A percentile compares a stretch with the other conserved stretches of the same genome.
Evolutionary conservation across 1,140 invertebrate species (phyloP).

Genomic region (Panagrolaimus sp.): DNA sequence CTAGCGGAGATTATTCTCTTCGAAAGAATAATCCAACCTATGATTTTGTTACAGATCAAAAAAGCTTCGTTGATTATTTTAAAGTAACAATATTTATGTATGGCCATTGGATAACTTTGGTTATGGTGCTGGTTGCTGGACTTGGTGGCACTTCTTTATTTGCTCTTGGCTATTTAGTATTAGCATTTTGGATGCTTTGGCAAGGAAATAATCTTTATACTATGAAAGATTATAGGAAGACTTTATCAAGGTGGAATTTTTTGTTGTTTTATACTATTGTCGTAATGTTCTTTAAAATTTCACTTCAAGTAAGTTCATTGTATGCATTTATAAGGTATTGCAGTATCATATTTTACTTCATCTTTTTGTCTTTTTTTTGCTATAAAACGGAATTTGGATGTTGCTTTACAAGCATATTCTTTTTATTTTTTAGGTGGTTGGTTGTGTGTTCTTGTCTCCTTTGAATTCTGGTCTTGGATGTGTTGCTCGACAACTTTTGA

Average conservation of each 20-base stretch:
- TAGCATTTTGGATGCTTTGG: constrained; percentile 57
- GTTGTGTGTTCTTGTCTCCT: constrained; percentile 43
- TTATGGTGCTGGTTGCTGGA: constrained; percentile 50
- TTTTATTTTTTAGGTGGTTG: constrained; percentile 46
- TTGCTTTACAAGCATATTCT: too few relatives aligned
- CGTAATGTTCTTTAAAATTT: constrained; percentile 48
- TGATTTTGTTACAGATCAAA: constrained; percentile 52
- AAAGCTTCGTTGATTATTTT: constrained; percentile 54
- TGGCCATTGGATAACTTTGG: constrained; percentile 56
- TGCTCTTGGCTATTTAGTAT: constrained; percentile 52
- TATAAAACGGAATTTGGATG: too few relatives aligned
- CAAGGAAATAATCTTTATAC: constrained; percentile 56
- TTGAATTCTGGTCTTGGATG: constrained; percentile 16
- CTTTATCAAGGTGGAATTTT: constrained; percentile 45
- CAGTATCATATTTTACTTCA: too few relatives aligned
- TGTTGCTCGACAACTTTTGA: constrained; percentile 48
- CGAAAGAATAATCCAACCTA: constrained; percentile 48
- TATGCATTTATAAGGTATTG: too few relatives aligned
- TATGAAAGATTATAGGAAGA: constrained; percentile 41
- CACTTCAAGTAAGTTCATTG: constrained; percentile 46
- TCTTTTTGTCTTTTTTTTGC: too few relatives aligned
- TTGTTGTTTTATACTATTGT: constrained; percentile 47
- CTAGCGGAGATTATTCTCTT: constrained; percentile 29
- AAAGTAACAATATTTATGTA: constrained; percentile 52
- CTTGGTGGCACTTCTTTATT: constrained; percentile 57